Base-by-base conservation (phyloP, 1,140 invertebrate species). In the Laupala kohalensis region DNA sequence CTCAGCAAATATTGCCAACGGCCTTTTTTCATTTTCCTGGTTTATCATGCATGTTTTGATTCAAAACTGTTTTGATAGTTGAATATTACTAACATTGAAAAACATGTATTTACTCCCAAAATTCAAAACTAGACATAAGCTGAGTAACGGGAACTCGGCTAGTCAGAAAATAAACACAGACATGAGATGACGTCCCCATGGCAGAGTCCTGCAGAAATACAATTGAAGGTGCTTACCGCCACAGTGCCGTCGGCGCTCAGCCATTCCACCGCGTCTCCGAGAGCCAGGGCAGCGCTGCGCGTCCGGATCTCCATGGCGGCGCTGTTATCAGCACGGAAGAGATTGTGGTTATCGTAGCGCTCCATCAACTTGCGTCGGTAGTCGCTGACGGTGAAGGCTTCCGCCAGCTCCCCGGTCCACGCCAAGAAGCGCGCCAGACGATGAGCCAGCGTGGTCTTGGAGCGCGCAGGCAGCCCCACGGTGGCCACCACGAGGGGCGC, bases 371-470 rank as follows among this genome's bases (percentile, higher is more conserved):
- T 89, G 64, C 92, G 85, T 15, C 92, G 84, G 79, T 94, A 94
- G 75, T 92, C 90, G 76, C 91, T 93, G 73, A 93, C 90, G 82
- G 92, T 90, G 82, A 94, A 92, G n/a, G 92, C 92, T 90, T 91
- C 93, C 27, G 92, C 91, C 74, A 86, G 86, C 74, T 94, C 89
- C 19, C 93, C 92, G 77, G 91, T 94, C 92, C 93, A 96, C 78
- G 93, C 94, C 26, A 96, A 86, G 76, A 95, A 93, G 65, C 93
- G 83, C 64, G 89, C 86, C n/a, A 97, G 85, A 75, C 93, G 92
- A 76, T 93, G 91, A 1, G 93, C 92, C 72, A 97, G 88, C 78
- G 95, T 92, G 26, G 93, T 96, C 83, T 97, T 98, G 67, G 92
- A 93, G 26, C 92, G 83, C 4, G 94, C 95, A 9, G 96, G 95